These are phyloP conservation scores for Muntiacus reevesi DNA, from an alignment of 2,113 vertebrate genomes.

Conservation along the genomic window DNA sequence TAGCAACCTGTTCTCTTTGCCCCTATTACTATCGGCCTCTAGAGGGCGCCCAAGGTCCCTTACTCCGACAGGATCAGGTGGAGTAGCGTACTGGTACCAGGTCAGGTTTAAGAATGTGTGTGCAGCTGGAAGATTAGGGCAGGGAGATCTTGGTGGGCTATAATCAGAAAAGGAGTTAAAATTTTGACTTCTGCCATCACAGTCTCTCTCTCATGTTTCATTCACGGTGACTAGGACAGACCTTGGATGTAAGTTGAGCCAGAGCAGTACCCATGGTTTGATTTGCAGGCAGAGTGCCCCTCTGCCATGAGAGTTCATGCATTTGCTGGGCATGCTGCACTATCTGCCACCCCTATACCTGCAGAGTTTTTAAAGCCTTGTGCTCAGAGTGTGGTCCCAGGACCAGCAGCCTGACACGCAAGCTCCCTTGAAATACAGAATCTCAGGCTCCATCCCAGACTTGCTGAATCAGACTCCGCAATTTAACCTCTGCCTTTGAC, in stretches of 20 bases:
- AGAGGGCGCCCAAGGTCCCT: neutral
- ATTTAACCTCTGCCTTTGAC: neutral
- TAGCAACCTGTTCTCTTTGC: neutral
- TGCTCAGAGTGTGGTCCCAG: neutral
- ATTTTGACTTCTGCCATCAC: neutral
- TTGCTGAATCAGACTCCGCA: neutral
- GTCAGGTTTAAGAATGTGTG: neutral
- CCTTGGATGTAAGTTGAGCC: neutral
- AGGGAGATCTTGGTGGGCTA: neutral
- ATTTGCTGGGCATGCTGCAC: no score
- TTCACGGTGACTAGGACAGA: neutral
- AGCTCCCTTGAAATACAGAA: neutral
- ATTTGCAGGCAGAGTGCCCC: neutral
- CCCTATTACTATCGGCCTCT: neutral
- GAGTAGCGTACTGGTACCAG: fast-evolving
- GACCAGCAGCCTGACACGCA: neutral
- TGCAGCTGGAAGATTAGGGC: neutral
- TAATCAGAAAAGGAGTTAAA: neutral
- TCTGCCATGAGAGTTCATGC: neutral
- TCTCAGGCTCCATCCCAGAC: neutral
- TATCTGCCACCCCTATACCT: neutral
- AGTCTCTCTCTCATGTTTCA: neutral
- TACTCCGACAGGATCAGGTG: neutral
- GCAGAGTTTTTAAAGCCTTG: neutral
- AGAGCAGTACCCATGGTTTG: neutral